Evolutionary conservation across 2,888 invertebrate genomes (phyloP).

Genomic region (Campaea margaritaria): DNA sequence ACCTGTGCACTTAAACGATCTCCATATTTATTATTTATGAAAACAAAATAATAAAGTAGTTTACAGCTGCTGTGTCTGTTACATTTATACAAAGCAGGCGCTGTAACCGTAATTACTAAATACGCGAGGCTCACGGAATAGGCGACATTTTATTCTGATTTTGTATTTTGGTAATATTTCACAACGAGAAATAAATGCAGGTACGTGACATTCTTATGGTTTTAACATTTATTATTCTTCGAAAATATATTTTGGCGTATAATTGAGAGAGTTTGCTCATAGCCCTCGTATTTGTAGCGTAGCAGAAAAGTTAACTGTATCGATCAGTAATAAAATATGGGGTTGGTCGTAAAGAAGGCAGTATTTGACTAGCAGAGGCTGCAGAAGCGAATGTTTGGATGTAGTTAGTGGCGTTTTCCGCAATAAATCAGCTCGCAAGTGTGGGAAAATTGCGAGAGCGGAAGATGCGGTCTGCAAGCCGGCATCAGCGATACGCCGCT

Average conservation of each 20-base stretch:
- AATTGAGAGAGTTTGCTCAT: slow-evolving; percentile 28
- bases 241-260: slow-evolving; percentile 30
- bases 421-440: slow-evolving; percentile 71
- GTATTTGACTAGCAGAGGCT: slow-evolving; percentile 65
- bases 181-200: slow-evolving; percentile 32
- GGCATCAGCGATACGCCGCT: slow-evolving; percentile 58
- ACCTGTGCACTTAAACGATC: background rate
- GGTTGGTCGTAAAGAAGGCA: slow-evolving; percentile 71
- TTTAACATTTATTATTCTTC: slow-evolving; percentile 25
- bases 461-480: slow-evolving; percentile 66
- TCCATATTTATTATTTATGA: background rate
- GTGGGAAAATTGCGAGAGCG: slow-evolving; percentile 68
- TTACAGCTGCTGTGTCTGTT: background rate
- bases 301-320: slow-evolving; percentile 63
- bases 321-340: slow-evolving; percentile 69
- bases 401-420: slow-evolving; percentile 64
- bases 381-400: slow-evolving; percentile 62
- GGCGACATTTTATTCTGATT: slow-evolving; percentile 55
- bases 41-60: slow-evolving; percentile 1
- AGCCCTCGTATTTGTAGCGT: slow-evolving; percentile 47
- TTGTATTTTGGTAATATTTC: slow-evolving; percentile 39
- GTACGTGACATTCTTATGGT: slow-evolving; percentile 38
- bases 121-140: slow-evolving; percentile 57
- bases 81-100: slow-evolving; percentile 58
- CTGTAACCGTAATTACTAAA: slow-evolving; percentile 66